phyloP scores from a whole-genome alignment of 2,113 vertebrate species.

The Syrmaticus mikado region DNA sequence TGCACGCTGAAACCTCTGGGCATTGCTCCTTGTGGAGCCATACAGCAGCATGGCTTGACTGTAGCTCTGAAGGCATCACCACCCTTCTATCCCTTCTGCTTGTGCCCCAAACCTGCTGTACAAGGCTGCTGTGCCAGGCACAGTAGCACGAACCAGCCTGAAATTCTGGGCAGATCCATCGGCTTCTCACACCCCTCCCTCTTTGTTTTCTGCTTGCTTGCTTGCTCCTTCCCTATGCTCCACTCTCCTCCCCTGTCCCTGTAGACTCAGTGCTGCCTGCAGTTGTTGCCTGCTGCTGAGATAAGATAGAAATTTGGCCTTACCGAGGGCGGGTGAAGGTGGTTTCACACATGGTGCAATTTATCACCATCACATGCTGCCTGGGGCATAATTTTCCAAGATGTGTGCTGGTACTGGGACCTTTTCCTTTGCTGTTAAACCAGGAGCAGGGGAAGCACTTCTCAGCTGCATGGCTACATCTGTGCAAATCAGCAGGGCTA shows the following conservation, averaged over 20 bases:
- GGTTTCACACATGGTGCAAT: background rate
- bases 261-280: background rate
- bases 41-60: rapidly evolving
- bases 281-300: background rate
- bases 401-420: background rate
- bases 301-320: background rate
- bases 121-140: rapidly evolving
- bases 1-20: rapidly evolving
- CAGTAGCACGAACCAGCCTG: rapidly evolving
- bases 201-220: background rate
- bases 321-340: background rate
- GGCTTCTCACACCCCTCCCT: rapidly evolving
- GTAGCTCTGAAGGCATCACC: background rate
- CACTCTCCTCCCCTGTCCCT: background rate
- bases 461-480: rapidly evolving
- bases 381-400: background rate
- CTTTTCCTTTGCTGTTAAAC: background rate
- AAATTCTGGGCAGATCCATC: background rate
- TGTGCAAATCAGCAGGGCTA: background rate
- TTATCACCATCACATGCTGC: background rate
- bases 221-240: background rate
- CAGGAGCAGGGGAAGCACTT: background rate
- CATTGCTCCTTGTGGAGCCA: rapidly evolving
- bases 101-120: background rate
- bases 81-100: background rate